phyloP scores from a whole-genome alignment of 2,113 vertebrate genomes.

The Brachirus orientalis region DNA sequence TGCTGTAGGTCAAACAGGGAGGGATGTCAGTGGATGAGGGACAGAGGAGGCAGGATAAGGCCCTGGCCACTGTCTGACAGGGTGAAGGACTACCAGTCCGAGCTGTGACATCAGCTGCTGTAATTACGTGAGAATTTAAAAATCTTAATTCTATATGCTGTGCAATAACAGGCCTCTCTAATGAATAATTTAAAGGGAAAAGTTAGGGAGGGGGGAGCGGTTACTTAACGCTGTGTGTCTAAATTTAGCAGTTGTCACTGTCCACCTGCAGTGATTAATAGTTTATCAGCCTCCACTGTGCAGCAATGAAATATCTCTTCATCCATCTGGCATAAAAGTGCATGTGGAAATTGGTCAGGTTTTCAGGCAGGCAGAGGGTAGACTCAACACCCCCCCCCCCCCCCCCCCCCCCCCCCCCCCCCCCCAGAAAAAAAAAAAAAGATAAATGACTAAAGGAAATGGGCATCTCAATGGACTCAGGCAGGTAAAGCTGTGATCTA shows the following conservation, averaged over 20 bases:
- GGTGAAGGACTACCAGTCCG: conserved; percentile 61
- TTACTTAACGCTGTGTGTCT: conserved; percentile 52
- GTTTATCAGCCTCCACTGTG: conserved; percentile 66
- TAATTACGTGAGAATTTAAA: conserved; percentile 65
- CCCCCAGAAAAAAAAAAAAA: too few species aligned
- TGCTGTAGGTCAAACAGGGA: conserved; percentile 59
- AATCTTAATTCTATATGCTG: conserved; percentile 69
- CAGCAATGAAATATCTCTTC: conserved; percentile 67
- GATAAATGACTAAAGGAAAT: conserved; percentile 46
- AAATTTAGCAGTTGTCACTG: conserved; percentile 78
- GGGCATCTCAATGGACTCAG: conserved; percentile 29
- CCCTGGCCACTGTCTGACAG: conserved; percentile 41
- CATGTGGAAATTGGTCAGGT: conserved; percentile 61
- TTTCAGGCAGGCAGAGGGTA: conserved; percentile 58
- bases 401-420: too few species aligned
- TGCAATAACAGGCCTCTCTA: conserved; percentile 52
- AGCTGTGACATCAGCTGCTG: conserved; percentile 77
- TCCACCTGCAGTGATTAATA: conserved; percentile 74
- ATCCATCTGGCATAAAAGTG: conserved; percentile 64
- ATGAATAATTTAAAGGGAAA: conserved; percentile 72
- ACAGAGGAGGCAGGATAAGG: conserved; percentile 22
- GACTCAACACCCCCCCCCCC: neutral
- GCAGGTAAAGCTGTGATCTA: conserved; percentile 34
- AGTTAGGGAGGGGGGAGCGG: conserved; percentile 43
- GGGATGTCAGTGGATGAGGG: conserved; percentile 14